Evolutionary conservation across 2,888 invertebrate species (phyloP), one percentile per base, ranked within the genome.

Genomic region (Drosophila lacicola): DNA sequence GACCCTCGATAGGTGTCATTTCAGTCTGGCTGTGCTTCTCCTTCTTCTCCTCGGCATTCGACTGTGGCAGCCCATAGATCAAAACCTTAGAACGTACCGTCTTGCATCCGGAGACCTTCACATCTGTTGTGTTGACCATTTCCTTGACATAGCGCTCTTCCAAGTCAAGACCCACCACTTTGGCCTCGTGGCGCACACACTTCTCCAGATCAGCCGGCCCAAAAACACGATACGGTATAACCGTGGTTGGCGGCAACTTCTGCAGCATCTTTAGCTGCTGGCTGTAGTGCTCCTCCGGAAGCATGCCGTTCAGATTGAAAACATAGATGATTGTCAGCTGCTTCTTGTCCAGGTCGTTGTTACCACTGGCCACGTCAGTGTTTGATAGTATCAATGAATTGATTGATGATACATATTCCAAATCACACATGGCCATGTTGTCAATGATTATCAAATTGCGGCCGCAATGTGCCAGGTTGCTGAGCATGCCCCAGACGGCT

Each of bases 401-500:
- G 5, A 91, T 80, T 11, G 71, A 42, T 1, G 62, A 11, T 1
- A 92, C 78, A 9, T 77, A 75, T 3, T 72, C 68, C 2, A 62
- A 11, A 64, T 92, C 90, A 1, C 62, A 50, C 0, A 82, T 56
- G 0, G 60, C 13, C 64, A 92, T 75, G 56, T 91, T 90, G 49
- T 92, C 92, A 39, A 92, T 89, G 29, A 92, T 57, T 13, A 92
- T 62, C 29, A 92, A 70, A 81, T 92, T 92, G 33, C 84, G 82
- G 0, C 92, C 92, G 65, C 92, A 92, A 6, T 78, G 73, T 0
- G 84, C 82, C 1, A 92, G 53, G 3, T 80, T 70, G 1, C 68
- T 49, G 0, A 88, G 61, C 21, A 84, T 57, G 10, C 63, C 37
- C 11, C 39, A 14, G 11, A 89, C 19, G 3, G 57, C 44, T n/a